Evolutionary conservation across 2,797 vertebrate species (phyloP).

Genomic region (Acipenser oxyrinchus): DNA sequence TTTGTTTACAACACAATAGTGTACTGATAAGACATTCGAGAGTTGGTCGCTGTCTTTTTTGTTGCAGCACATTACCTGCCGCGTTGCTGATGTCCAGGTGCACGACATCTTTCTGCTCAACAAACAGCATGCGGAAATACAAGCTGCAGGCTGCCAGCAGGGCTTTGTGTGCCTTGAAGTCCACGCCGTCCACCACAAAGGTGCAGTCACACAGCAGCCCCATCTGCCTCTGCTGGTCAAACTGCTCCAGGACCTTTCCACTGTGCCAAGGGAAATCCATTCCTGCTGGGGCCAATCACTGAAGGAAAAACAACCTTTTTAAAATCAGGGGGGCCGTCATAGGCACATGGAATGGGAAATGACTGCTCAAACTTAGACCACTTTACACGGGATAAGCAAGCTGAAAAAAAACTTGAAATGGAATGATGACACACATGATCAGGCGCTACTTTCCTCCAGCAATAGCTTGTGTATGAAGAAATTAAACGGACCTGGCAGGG

Average conservation of each 20-base stretch:
- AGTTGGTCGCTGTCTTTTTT: neutral
- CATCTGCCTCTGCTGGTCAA: constrained; percentile 84
- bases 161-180: constrained; percentile 94
- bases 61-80: constrained; percentile 57
- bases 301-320: too few species aligned
- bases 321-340: too few species aligned
- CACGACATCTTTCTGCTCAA: constrained; percentile 95
- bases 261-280: constrained; percentile 98
- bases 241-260: constrained; percentile 81
- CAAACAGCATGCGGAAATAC: constrained; percentile 91
- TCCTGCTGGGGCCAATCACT: constrained; percentile 9
- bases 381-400: too few species aligned
- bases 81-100: constrained; percentile 97
- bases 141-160: constrained; percentile 89
- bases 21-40: neutral
- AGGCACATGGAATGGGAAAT: too few species aligned
- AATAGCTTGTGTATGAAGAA: too few species aligned
- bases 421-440: too few species aligned
- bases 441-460: too few species aligned
- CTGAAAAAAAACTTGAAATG: too few species aligned
- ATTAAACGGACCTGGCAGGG: too few species aligned
- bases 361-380: too few species aligned
- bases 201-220: constrained; percentile 93
- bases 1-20: neutral
- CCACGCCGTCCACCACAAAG: constrained; percentile 89